Conservation (phyloP, 2,888 invertebrate species). For the Ephialtes manifestator region DNA sequence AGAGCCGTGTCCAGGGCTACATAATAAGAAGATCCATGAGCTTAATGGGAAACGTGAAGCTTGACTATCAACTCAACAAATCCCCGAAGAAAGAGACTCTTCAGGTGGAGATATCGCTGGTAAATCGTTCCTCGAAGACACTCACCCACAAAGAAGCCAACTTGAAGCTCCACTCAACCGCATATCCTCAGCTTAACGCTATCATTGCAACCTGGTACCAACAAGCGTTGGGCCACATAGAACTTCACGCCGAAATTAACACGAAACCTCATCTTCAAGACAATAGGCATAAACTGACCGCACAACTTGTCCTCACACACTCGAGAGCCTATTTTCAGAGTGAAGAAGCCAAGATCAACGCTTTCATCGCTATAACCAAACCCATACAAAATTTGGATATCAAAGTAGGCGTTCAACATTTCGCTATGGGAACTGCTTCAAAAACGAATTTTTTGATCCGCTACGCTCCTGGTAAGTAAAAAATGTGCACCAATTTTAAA, state of each 20-base stretch:
- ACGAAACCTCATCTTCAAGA: conserved; percentile 88
- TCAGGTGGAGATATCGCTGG: conserved; percentile 86
- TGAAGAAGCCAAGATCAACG: conserved; percentile 89
- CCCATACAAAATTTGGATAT: conserved; percentile 90
- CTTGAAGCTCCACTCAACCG: conserved; percentile 91
- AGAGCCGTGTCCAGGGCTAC: conserved; percentile 91
- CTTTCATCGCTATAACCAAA: conserved; percentile 89
- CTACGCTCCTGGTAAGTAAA: conserved; percentile 87
- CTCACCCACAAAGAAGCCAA: conserved; percentile 89
- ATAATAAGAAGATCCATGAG: conserved; percentile 88
- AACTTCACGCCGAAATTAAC: conserved; percentile 91
- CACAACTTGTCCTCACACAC: conserved; percentile 88
- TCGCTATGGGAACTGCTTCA: conserved; percentile 87
- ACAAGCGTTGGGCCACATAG: conserved; percentile 91
- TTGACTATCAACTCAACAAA: conserved; percentile 90
- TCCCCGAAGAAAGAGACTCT: conserved; percentile 85
- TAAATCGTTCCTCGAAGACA: conserved; percentile 88
- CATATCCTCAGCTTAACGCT: conserved; percentile 89
- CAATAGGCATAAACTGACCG: conserved; percentile 88
- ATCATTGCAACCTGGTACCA: conserved; percentile 85
- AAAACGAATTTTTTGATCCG: conserved; percentile 87
- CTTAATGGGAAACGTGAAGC: conserved; percentile 88
- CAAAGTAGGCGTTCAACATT: conserved; percentile 87
- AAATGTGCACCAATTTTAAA: too few relatives aligned
- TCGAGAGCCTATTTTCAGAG: conserved; percentile 87